Evolutionary conservation across 2,797 vertebrate species (phyloP).

Genomic region (Rhodeus uyekii): DNA sequence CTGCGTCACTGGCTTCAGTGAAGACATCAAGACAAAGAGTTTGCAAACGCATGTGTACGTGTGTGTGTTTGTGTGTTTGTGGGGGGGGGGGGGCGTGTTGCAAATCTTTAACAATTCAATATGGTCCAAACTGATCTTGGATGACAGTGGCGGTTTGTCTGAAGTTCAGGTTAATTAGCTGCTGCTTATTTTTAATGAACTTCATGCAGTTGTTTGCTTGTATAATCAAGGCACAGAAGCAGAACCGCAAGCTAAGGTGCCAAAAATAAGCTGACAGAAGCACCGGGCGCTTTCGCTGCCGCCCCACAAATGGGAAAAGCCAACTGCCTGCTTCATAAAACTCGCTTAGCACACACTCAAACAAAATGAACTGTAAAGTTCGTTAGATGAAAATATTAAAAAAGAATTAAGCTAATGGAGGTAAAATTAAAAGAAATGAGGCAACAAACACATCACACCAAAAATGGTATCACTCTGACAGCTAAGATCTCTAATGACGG

Average conservation of each 20-base stretch:
- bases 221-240: constrained; percentile 99
- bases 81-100: not conserved
- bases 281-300: constrained; percentile 83
- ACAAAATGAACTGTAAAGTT: constrained; percentile 99
- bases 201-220: constrained; percentile 99
- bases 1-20: constrained; percentile 77
- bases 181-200: constrained; percentile 99
- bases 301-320: constrained; percentile 91
- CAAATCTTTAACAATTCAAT: constrained; percentile 89
- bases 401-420: constrained; percentile 99
- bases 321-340: constrained; percentile 99
- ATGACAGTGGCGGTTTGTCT: constrained; percentile 96
- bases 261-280: constrained; percentile 99
- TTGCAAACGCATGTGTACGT: not conserved
- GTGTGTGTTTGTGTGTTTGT: not conserved
- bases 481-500: constrained; percentile 99
- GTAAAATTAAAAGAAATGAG: constrained; percentile 99
- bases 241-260: constrained; percentile 99
- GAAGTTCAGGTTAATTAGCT: constrained; percentile 99
- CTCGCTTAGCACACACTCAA: constrained; percentile 99
- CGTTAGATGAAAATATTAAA: constrained; percentile 99
- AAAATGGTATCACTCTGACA: constrained; percentile 99
- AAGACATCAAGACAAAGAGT: constrained; percentile 76
- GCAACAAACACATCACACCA: constrained; percentile 99
- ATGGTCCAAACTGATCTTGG: constrained; percentile 87